phyloP scores from a whole-genome alignment of 2,888 invertebrate genomes.

The Drosophila merina region DNA sequence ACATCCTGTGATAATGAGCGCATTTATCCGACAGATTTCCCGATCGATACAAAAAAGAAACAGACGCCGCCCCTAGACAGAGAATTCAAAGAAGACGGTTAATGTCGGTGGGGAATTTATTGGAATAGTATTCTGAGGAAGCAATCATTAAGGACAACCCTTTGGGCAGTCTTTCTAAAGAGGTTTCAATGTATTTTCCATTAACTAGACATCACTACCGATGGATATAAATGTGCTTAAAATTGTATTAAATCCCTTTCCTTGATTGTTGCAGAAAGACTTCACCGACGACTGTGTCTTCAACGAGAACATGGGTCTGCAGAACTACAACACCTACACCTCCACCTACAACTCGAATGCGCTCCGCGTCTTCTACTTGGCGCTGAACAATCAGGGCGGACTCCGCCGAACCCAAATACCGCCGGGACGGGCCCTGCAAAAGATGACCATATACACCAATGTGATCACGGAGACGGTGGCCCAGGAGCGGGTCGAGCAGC shows the following conservation, averaged over 20 bases:
- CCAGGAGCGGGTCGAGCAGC: constrained; percentile 85
- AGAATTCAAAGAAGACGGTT: constrained; percentile 12
- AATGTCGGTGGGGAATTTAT: constrained; percentile 14
- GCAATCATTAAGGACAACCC: constrained; percentile 1
- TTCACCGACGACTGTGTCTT: constrained; percentile 93
- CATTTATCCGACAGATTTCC: constrained; percentile 69
- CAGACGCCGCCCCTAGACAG: constrained; percentile 40
- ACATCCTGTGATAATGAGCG: constrained; percentile 81
- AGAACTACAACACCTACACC: constrained; percentile 94
- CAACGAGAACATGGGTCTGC: constrained; percentile 93
- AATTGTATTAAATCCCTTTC: constrained; percentile 13
- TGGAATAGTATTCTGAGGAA: constrained; percentile 15
- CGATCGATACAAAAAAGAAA: constrained; percentile 51
- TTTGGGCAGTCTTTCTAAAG: constrained; percentile 1
- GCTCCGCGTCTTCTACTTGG: constrained; percentile 90
- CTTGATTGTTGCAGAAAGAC: constrained; percentile 89
- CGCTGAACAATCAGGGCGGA: constrained; percentile 89
- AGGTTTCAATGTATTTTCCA: background rate
- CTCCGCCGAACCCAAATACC: constrained; percentile 90
- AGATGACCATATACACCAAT: constrained; percentile 90
- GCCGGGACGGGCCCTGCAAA: constrained; percentile 88
- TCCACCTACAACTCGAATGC: constrained; percentile 89
- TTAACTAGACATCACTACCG: constrained; percentile 5
- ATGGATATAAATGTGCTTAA: background rate
- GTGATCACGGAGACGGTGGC: constrained; percentile 87